These are phyloP conservation scores for Dione vanillae DNA, from an alignment of 2,888 invertebrate genomes.

Conservation along the genomic window DNA sequence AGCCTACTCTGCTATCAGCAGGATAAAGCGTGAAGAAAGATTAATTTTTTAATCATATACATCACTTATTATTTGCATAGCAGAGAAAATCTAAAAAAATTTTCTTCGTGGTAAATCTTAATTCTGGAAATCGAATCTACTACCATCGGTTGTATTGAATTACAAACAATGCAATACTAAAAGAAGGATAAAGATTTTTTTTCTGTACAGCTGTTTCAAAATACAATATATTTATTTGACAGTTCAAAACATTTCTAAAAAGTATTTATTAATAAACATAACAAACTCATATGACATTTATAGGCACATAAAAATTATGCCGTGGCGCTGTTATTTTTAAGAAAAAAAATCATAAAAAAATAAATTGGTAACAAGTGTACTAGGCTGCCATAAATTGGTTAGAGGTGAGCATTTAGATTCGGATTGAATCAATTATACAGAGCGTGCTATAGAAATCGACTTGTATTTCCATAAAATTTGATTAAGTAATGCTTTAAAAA, in stretches of 20 bases:
- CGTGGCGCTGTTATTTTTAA: background rate
- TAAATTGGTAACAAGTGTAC: slow-evolving; percentile 20
- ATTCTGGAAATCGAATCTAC: background rate
- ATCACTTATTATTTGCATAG: too few species aligned
- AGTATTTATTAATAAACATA: slow-evolving; percentile 7
- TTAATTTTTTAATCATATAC: too few species aligned
- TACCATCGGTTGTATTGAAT: background rate
- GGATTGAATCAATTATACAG: slow-evolving; percentile 22
- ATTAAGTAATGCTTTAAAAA: slow-evolving; percentile 9
- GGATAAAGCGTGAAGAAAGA: too few species aligned
- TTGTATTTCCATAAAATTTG: slow-evolving; percentile 2
- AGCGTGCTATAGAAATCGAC: background rate
- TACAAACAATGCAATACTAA: background rate
- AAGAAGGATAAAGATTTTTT: too few species aligned
- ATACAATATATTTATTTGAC: slow-evolving; percentile 4
- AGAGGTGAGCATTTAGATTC: slow-evolving; percentile 8
- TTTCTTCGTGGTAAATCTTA: too few species aligned
- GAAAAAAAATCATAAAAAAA: slow-evolving; percentile 6
- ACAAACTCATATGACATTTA: slow-evolving; percentile 9
- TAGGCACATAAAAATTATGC: slow-evolving; percentile 15
- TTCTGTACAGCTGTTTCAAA: background rate
- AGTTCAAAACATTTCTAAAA: background rate
- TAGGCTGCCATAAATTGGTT: slow-evolving; percentile 6
- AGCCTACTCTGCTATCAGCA: too few species aligned
- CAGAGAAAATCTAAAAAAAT: too few species aligned